phyloP scores from a whole-genome alignment of 2,888 invertebrate genomes.

The Andrena praecox region DNA sequence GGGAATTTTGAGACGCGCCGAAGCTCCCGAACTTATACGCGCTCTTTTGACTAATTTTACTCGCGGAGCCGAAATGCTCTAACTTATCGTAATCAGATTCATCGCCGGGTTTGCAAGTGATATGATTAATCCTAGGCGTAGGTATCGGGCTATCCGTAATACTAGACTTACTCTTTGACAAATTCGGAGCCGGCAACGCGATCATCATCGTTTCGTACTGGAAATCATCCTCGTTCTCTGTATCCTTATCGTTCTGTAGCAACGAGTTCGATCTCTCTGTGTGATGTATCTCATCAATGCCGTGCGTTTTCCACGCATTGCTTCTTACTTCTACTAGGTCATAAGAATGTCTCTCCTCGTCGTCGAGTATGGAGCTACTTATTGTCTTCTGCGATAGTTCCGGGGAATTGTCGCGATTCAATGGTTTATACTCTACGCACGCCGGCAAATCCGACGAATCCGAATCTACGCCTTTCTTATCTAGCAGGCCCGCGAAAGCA shows the following conservation, averaged over 20 bases:
- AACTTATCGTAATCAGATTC: constrained; percentile 90
- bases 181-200: constrained; percentile 66
- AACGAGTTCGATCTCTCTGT: constrained; percentile 86
- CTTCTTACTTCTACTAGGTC: constrained; percentile 91
- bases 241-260: constrained; percentile 78
- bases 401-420: constrained; percentile 86
- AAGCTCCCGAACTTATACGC: constrained; percentile 89
- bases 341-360: constrained; percentile 88
- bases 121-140: constrained; percentile 77
- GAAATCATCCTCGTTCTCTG: constrained; percentile 75
- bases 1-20: constrained; percentile 67
- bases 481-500: constrained; percentile 78
- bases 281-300: constrained; percentile 91
- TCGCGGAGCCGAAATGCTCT: constrained; percentile 92
- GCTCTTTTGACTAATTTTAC: constrained; percentile 88
- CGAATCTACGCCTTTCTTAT: constrained; percentile 83
- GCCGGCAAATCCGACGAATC: constrained; percentile 85
- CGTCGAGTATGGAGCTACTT: constrained; percentile 74
- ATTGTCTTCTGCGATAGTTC: constrained; percentile 73
- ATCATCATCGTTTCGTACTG: constrained; percentile 80
- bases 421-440: constrained; percentile 86
- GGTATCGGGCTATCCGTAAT: constrained; percentile 57
- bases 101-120: constrained; percentile 72
- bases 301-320: constrained; percentile 93
- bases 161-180: constrained; percentile 72